A percentile compares a stretch with the other conserved stretches of the same genome.
Evolutionary conservation across 2,113 vertebrate species (phyloP).

Genomic region (Alexandromys fortis): DNA sequence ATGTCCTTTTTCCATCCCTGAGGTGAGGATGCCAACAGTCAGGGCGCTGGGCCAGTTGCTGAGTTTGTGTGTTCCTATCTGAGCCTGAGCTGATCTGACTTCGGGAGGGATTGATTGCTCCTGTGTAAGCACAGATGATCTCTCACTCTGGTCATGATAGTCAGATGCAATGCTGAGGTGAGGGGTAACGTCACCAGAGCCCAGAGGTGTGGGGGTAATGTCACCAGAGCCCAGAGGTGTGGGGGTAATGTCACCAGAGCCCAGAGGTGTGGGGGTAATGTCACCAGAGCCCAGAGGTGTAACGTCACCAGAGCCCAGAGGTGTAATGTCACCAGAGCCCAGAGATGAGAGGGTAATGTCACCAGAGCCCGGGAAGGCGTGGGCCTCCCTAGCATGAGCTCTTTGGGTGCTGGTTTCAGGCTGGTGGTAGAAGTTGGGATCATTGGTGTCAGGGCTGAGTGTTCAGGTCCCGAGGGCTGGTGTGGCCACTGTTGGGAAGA

Average conservation of each 20-base stretch:
- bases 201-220: fast-evolving
- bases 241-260: too few species aligned
- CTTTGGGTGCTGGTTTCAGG: neutral
- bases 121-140: neutral
- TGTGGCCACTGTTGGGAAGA: neutral
- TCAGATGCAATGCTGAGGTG: too few species aligned
- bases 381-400: fast-evolving
- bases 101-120: neutral
- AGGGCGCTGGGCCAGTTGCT: neutral
- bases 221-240: too few species aligned
- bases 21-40: neutral
- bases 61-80: neutral
- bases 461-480: neutral
- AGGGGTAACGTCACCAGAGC: too few species aligned
- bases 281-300: too few species aligned
- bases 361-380: fast-evolving
- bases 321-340: too few species aligned
- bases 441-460: neutral
- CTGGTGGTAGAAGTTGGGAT: too few species aligned
- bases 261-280: too few species aligned
- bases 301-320: fast-evolving
- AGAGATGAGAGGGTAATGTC: too few species aligned
- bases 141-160: neutral
- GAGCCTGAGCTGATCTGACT: neutral
- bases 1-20: neutral